Base-by-base conservation (phyloP, 1,140 invertebrate genomes). In the Drosophila mayri region DNA sequence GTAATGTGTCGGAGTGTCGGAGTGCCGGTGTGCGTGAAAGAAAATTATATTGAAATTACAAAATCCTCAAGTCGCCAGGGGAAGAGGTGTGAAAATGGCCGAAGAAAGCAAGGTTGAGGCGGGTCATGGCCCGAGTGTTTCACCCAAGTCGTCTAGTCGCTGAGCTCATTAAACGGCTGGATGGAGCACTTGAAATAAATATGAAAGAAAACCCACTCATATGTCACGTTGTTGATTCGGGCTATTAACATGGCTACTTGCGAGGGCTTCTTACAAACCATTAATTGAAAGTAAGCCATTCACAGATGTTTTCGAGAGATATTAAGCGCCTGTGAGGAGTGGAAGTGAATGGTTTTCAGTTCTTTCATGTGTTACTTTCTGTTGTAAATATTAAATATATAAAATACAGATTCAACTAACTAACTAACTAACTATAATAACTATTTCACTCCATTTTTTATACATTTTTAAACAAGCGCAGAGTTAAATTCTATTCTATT, bases 11-110 rank as follows among this genome's bases (percentile, higher is more conserved):
- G 25, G 64, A 60, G 66, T 50, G 44, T 28, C 28, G 25, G 64
- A 60, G 66, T 50, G 44, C 20, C 28, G 25, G 70, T 49, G 67
- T 60, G 70, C 67, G 68, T 72, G 37, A 61, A 76, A 80, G 76
- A 71, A 85, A 78, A 81, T 85, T 86, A 85, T 85, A 85, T 85
- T 85, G 77, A 86, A 85, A 81, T 85, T 85, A 81, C 72, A 80
- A 84, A 76, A 80, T 72, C 81, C 71, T 66, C 50, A 52, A 59
- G 64, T 46, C 55, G 59, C 64, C 60, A 44, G 49, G 6, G 28
- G 47, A 63, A 35, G 68, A 47, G 59, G 49, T 73, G 47, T 37
- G 58, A 73, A 73, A 54, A 64, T 28, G 54, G 57, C n/a, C 30
- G 43, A 30, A 60, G 28, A 46, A 52, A 11, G 28, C 40, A 41